A percentile compares a stretch with the other conserved stretches of the same genome.
Evolutionary conservation across 2,113 vertebrate genomes (phyloP).

Genomic region (Cavia aperea): DNA sequence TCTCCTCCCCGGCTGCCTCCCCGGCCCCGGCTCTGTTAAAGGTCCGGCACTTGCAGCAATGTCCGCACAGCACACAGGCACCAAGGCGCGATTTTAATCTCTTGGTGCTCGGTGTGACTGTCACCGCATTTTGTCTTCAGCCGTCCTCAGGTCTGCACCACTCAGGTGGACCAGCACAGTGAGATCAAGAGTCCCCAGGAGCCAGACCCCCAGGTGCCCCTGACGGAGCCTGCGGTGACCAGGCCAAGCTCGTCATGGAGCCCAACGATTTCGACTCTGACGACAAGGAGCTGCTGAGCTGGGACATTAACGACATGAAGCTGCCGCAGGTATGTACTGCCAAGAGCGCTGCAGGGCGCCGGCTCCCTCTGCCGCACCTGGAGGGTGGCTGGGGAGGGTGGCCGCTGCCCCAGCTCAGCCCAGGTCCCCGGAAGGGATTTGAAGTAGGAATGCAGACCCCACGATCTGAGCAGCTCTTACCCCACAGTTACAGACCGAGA

Average conservation of each 20-base stretch:
- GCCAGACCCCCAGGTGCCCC: constrained; percentile 23
- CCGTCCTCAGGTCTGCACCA: constrained; percentile 68
- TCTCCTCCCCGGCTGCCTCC: background rate
- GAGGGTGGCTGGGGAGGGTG: background rate
- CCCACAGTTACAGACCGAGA: background rate
- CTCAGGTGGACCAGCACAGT: constrained; percentile 56
- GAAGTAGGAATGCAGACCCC: background rate
- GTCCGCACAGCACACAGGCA: constrained; percentile 75
- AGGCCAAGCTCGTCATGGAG: constrained; percentile 54
- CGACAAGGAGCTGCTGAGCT: constrained; percentile 66
- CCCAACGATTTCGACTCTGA: constrained; percentile 55
- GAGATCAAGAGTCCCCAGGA: constrained; percentile 50
- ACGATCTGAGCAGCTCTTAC: background rate
- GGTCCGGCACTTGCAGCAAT: constrained; percentile 68
- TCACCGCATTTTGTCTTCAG: constrained; percentile 58
- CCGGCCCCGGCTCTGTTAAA: background rate
- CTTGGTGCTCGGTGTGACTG: constrained; percentile 67
- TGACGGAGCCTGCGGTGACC: constrained; percentile 21
- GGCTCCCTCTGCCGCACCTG: background rate
- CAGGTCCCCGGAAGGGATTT: background rate
- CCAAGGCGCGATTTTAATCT: constrained; percentile 71
- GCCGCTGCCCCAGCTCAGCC: background rate
- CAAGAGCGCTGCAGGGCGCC: background rate
- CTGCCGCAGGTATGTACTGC: constrained; percentile 79
- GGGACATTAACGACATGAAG: constrained; percentile 84